These are phyloP conservation scores for Vireo griseus DNA, from an alignment of 2,797 vertebrate genomes.

Conservation along the genomic window DNA sequence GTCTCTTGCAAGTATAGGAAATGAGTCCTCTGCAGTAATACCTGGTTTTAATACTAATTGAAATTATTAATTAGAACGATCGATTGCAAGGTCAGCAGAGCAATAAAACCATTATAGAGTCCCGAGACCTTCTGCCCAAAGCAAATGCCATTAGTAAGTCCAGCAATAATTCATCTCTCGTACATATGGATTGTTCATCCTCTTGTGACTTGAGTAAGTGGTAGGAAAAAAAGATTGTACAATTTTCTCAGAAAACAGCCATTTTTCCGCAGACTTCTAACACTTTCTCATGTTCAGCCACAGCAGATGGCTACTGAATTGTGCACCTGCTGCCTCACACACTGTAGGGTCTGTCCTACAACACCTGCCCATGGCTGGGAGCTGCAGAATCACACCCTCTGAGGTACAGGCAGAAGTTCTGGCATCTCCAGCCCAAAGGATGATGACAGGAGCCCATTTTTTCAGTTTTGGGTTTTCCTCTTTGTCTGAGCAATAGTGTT, in stretches of 20 bases:
- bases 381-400: not conserved
- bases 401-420: not conserved
- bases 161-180: slow-evolving; percentile 3
- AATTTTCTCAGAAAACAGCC: not conserved
- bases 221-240: not conserved
- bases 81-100: not conserved
- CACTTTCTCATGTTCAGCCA: not conserved
- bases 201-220: not conserved
- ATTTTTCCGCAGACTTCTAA: not conserved
- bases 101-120: not conserved
- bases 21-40: not conserved
- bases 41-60: slow-evolving; percentile 36
- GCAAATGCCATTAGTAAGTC: not conserved
- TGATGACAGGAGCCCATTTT: not conserved
- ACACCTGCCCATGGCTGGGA: accelerated
- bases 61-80: slow-evolving; percentile 31
- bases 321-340: not conserved
- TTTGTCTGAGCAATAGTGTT: not conserved
- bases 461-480: not conserved
- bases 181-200: not conserved
- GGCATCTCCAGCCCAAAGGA: not conserved
- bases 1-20: not conserved
- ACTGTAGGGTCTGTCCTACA: not conserved
- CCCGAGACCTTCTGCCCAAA: not conserved
- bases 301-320: not conserved